These are phyloP conservation scores for Petrolisthes cinctipes DNA, from an alignment of 2,888 invertebrate genomes.

Conservation along the genomic window DNA sequence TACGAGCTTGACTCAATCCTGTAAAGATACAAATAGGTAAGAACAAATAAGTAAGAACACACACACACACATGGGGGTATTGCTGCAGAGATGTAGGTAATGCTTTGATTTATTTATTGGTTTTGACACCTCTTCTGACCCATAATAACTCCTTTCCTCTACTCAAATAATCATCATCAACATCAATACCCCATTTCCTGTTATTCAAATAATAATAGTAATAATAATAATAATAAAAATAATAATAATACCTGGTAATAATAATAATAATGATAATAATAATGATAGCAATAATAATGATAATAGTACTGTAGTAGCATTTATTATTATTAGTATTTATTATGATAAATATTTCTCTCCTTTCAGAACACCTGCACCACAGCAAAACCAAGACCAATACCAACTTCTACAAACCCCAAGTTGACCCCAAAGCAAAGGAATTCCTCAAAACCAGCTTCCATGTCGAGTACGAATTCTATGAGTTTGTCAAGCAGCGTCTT, in stretches of 20 bases:
- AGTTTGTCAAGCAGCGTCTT: conserved; percentile 87
- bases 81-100: no score
- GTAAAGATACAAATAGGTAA: no score
- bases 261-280: conserved; percentile 18
- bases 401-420: conserved; percentile 88
- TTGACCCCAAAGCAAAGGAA: conserved; percentile 85
- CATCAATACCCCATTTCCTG: no score
- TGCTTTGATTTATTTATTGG: no score
- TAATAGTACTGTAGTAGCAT: not conserved
- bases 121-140: no score
- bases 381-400: conserved; percentile 71
- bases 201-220: not conserved
- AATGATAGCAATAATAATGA: conserved; percentile 10
- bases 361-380: conserved; percentile 65
- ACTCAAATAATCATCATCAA: no score
- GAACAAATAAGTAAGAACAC: no score
- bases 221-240: not conserved
- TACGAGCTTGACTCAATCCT: no score
- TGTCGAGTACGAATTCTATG: conserved; percentile 89
- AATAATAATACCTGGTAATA: not conserved
- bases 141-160: no score
- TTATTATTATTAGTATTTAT: not conserved
- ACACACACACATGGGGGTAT: no score
- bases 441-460: conserved; percentile 87
- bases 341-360: not conserved